A percentile compares a stretch with the other conserved stretches of the same genome.
Evolutionary conservation across 2,888 invertebrate genomes (phyloP).

Genomic region (Drosophila neonasuta): DNA sequence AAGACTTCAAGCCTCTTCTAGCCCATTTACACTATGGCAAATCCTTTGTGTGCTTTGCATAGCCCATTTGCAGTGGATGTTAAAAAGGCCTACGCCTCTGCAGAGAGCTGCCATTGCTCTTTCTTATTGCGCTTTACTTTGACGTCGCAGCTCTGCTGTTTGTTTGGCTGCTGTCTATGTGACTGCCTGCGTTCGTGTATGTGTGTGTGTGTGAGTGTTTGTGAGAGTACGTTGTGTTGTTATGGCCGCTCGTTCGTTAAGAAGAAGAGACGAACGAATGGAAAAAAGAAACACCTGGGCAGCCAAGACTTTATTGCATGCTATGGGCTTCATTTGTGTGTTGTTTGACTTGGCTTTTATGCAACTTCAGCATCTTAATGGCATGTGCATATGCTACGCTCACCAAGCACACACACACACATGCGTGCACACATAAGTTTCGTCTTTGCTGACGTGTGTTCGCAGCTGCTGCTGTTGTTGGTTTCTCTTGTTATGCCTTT

Average conservation of each 20-base stretch:
- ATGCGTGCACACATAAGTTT: slow-evolving; percentile 15
- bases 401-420: slow-evolving; percentile 1
- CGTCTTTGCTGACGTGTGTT: slow-evolving; percentile 38
- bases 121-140: slow-evolving; percentile 48
- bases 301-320: slow-evolving; percentile 49
- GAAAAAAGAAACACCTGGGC: slow-evolving; percentile 37
- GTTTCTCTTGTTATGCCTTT: slow-evolving; percentile 1
- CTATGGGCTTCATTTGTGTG: slow-evolving; percentile 49
- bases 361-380: slow-evolving; percentile 61
- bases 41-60: slow-evolving; percentile 20
- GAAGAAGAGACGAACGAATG: slow-evolving; percentile 13
- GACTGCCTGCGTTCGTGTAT: slow-evolving; percentile 19
- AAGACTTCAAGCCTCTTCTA: no score
- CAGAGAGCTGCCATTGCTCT: slow-evolving; percentile 60
- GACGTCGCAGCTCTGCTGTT: slow-evolving; percentile 25
- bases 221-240: slow-evolving; percentile 40
- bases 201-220: slow-evolving; percentile 15
- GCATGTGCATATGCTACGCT: slow-evolving; percentile 43
- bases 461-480: slow-evolving; percentile 9
- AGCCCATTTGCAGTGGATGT: background rate
- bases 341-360: slow-evolving; percentile 51
- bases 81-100: slow-evolving; percentile 48
- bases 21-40: background rate
- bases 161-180: slow-evolving; percentile 39
- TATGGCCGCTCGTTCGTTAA: slow-evolving; percentile 54